Base-by-base conservation (phyloP, 2,797 vertebrate species). In the Echeneis naucrates region DNA sequence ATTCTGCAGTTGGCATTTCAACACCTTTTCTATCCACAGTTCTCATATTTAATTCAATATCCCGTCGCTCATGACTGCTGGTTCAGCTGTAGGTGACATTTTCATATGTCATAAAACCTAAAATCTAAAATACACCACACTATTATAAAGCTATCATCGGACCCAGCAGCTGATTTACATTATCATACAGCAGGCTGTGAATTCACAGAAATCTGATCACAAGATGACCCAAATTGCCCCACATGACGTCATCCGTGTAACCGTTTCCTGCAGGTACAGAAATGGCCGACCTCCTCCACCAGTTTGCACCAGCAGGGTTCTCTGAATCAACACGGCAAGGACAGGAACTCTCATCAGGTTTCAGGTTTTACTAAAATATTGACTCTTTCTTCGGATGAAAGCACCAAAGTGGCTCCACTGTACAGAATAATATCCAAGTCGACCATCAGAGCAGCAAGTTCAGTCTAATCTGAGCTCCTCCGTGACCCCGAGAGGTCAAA, bases 401-500 rank as follows among this genome's bases (percentile, higher is more conserved):
- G 2, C 4, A 0, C 12, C 23, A 32, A 24, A 65, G 5, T n/a
- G n/a, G n/a, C n/a, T n/a, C n/a, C n/a, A n/a, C n/a, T n/a, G n/a
- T n/a, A n/a, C n/a, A n/a, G n/a, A n/a, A n/a, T n/a, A n/a, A n/a
- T n/a, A n/a, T n/a, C n/a, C 30, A 35, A 63, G n/a, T 47, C 13
- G 19, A 21, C 35, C 11, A 21, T 69, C 57, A 72, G 35, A 67
- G 53, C 51, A 47, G 17, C 27, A 14, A 59, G 30, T 75, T 81
- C 14, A 55, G 54, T 67, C 62, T 75, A 72, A 81, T 78, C 71
- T 71, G 62, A 61, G 68, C 71, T 81, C 38, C 50, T 59, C 35
- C 42, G 38, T 62, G 78, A 86, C 78, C 74, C 83, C 37, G 9
- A 57, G 61, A 83, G 80, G 82, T 87, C 81, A 88, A 81, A 81